These are phyloP conservation scores for Leptopilina clavipes DNA, from an alignment of 1,140 invertebrate genomes.

Conservation along the genomic window DNA sequence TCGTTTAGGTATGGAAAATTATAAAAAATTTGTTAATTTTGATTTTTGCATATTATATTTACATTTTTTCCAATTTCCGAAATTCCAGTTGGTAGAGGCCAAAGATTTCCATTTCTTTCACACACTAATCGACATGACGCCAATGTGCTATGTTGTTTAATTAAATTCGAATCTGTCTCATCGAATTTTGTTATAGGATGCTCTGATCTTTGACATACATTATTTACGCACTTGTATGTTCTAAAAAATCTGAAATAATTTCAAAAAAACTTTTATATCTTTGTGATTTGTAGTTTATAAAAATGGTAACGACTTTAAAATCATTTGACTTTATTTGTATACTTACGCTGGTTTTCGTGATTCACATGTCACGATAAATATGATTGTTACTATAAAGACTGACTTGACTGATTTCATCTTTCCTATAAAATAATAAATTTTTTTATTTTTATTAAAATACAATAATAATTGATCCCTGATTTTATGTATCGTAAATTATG, in stretches of 20 bases:
- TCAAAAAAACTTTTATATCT: not conserved
- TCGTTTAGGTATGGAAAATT: not conserved
- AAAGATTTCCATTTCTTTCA: constrained; percentile 80
- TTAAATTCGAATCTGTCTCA: constrained; percentile 30
- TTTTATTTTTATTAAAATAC: too few relatives aligned
- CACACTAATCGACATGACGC: constrained; percentile 80
- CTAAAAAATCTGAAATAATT: constrained; percentile 54
- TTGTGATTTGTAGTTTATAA: too few relatives aligned
- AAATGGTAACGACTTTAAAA: not conserved
- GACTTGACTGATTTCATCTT: constrained; percentile 32
- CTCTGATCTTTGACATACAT: constrained; percentile 57
- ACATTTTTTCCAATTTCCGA: constrained; percentile 51
- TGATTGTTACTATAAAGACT: not conserved
- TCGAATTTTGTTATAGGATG: constrained; percentile 38
- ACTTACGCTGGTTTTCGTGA: constrained; percentile 42
- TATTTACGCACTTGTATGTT: constrained; percentile 61
- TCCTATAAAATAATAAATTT: not conserved
- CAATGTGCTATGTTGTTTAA: constrained; percentile 57
- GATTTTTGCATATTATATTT: not conserved
- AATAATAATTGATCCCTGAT: too few relatives aligned
- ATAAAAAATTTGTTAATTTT: not conserved
- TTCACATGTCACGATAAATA: constrained; percentile 26
- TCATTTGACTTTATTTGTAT: constrained; percentile 20
- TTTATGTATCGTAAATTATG: too few relatives aligned
- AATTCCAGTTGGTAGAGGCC: constrained; percentile 80